Evolutionary conservation across 2,888 invertebrate genomes (phyloP).

Genomic region (Dexiosoma caninum): DNA sequence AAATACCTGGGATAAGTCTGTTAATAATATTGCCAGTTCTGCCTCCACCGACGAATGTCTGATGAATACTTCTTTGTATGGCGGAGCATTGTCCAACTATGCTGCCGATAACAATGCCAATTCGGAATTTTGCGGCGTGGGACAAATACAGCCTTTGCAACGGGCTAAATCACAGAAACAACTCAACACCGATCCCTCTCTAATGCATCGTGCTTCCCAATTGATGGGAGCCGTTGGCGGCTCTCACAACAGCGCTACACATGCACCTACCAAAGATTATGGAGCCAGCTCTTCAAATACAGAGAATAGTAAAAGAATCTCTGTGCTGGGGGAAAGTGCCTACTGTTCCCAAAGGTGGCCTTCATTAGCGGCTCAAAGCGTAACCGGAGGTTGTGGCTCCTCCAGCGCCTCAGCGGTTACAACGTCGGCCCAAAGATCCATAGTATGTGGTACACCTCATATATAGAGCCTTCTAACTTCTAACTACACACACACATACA

Average conservation of each 20-base stretch:
- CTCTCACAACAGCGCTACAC: slow-evolving; percentile 55
- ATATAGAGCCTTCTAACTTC: slow-evolving; percentile 70
- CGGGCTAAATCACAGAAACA: slow-evolving; percentile 87
- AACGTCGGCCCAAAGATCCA: slow-evolving; percentile 70
- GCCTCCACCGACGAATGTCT: slow-evolving; percentile 76
- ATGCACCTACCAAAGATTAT: slow-evolving; percentile 61
- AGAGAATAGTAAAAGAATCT: slow-evolving; percentile 76
- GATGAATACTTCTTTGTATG: slow-evolving; percentile 77
- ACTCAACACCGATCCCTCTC: slow-evolving; percentile 87
- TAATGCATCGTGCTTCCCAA: slow-evolving; percentile 81
- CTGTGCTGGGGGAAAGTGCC: slow-evolving; percentile 77
- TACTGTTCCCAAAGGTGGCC: slow-evolving; percentile 78
- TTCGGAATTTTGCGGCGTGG: slow-evolving; percentile 79
- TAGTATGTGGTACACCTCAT: slow-evolving; percentile 78
- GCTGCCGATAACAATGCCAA: slow-evolving; percentile 79
- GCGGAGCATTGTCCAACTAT: slow-evolving; percentile 80
- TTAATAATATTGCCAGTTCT: slow-evolving; percentile 83
- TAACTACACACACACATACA: no score
- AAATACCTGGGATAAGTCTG: slow-evolving; percentile 92
- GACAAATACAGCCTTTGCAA: slow-evolving; percentile 80
- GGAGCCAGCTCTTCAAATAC: slow-evolving; percentile 58
- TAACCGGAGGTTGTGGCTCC: slow-evolving; percentile 71
- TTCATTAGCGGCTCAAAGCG: slow-evolving; percentile 73
- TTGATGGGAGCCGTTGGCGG: slow-evolving; percentile 75
- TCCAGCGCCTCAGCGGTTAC: slow-evolving; percentile 67